These are phyloP conservation scores for Romanomermis culicivorax DNA, from an alignment of 2,888 invertebrate species.

Conservation along the genomic window DNA sequence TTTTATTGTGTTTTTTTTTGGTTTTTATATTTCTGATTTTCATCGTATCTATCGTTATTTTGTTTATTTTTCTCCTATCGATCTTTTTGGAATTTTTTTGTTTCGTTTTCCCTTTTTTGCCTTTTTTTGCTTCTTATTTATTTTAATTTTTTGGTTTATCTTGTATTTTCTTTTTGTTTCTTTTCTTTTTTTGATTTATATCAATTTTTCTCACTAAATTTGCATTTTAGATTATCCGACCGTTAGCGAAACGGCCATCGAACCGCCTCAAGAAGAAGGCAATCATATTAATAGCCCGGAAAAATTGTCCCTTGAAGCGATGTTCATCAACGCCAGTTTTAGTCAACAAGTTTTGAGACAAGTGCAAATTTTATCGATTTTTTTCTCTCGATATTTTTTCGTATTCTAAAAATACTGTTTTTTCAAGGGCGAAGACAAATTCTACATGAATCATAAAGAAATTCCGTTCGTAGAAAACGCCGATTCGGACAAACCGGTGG, in stretches of 20 bases:
- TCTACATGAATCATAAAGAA: constrained; percentile 69
- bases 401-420: no score
- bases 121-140: no score
- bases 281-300: constrained; percentile 82
- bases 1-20: constrained; percentile 3
- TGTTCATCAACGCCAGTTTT: constrained; percentile 97
- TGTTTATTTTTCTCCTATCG: no score
- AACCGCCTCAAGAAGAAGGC: constrained; percentile 87
- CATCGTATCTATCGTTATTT: no score
- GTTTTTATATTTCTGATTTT: no score
- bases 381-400: no score
- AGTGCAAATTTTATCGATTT: no score
- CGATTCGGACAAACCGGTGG: constrained; percentile 48
- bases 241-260: constrained; percentile 91
- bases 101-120: constrained; percentile 8
- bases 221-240: constrained; percentile 71
- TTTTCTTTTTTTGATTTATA: background rate
- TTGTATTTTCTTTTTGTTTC: no score
- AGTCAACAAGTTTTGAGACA: constrained; percentile 70
- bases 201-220: constrained; percentile 8
- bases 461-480: constrained; percentile 66
- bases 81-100: background rate
- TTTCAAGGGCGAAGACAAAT: constrained; percentile 49
- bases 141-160: no score
- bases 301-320: constrained; percentile 85